Evolutionary conservation across 2,113 vertebrate species (phyloP), one percentile per base, ranked within the genome.

Genomic region (Tursiops truncatus): DNA sequence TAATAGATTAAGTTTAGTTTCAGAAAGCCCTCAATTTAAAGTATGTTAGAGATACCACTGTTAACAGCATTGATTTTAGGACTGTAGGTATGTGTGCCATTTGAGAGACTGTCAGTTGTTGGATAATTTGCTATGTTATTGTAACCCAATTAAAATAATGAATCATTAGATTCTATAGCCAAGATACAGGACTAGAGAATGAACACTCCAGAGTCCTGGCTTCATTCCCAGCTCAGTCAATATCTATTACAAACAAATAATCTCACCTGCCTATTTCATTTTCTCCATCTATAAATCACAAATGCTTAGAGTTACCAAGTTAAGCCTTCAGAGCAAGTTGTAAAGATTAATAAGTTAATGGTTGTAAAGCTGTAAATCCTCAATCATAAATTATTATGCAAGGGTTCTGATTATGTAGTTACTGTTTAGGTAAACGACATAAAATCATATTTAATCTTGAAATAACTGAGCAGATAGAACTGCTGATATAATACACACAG

Each of bases 161-260:
- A 97, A 88, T 89, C 67, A 91, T 89, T 94, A 93, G 38, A 91
- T 89, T 96, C 60, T 79, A 89, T 93, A 95, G 70, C 38, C 77
- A 93, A 94, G 76, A 93, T 79, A 86, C 1, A 79, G 20, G 62
- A 85, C 28, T 77, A 62, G 67, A 82, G 81, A 81, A 73, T 85
- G 91, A 96, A 82, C 71, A 88, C 76, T 91, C 76, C 58, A 89
- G 88, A 81, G 53, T 93, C 36, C 82, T 98, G 97, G 96, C 95
- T 97, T 94, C 77, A 74, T 95, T 97, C 93, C 97, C 96, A 97
- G 91, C 17, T 95, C 81, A 97, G 91, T 96, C 96, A 94, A 97
- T 98, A 96, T 81, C 93, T 68, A 92, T 97, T 95, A 97, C 91
- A 95, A 97, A 89, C 95, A 97, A 97, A 96, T 96, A 96, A 97